Evolutionary conservation across 64 coral and sea anemone genomes (phyloP).

Genomic region (Hydrozoanthus tunicans): DNA sequence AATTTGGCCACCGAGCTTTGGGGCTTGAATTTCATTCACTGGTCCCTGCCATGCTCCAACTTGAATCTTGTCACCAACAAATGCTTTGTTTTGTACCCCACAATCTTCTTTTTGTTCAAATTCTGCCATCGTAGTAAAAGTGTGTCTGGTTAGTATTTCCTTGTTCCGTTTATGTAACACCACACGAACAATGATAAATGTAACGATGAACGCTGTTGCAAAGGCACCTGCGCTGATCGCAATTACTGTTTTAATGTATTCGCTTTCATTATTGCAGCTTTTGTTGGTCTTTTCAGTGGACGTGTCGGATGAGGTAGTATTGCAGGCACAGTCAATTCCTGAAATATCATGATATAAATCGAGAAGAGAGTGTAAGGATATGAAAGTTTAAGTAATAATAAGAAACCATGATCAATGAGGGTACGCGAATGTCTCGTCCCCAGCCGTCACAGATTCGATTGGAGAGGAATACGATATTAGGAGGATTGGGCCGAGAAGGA

Average conservation of each 20-base stretch:
- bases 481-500: too few relatives aligned
- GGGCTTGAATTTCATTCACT: background rate
- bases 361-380: background rate
- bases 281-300: background rate
- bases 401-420: too few relatives aligned
- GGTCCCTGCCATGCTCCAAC: background rate
- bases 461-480: too few relatives aligned
- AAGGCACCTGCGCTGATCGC: background rate
- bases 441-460: too few relatives aligned
- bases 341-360: background rate
- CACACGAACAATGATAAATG: constrained; percentile 1
- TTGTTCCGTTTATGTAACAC: background rate
- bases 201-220: background rate
- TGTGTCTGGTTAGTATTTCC: background rate
- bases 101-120: background rate
- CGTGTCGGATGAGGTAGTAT: background rate
- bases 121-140: background rate
- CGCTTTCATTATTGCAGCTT: background rate
- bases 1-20: too few relatives aligned
- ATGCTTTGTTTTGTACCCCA: background rate
- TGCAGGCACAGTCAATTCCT: background rate
- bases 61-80: background rate
- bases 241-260: background rate
- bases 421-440: too few relatives aligned
- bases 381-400: too few relatives aligned